phyloP scores from a whole-genome alignment of 2,113 vertebrate genomes.

The Rafetus swinhoei region DNA sequence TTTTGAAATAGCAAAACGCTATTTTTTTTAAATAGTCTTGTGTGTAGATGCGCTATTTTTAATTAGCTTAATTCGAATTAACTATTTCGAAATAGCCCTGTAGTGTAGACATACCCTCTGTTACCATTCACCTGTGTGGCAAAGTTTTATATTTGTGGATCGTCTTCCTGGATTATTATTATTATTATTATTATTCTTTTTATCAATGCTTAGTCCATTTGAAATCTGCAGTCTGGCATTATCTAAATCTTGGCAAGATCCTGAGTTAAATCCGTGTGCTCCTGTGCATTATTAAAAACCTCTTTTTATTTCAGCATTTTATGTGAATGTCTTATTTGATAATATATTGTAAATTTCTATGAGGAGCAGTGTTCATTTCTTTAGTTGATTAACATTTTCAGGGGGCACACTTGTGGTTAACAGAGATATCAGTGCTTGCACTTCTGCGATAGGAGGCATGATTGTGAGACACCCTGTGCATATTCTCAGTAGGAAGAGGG shows the following conservation, averaged over 20 bases:
- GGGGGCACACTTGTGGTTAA: background rate
- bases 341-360: background rate
- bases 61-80: too few relatives aligned
- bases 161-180: background rate
- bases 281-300: background rate
- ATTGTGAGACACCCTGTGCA: background rate
- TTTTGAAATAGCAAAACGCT: too few relatives aligned
- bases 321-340: background rate
- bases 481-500: background rate
- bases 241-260: background rate
- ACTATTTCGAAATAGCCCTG: too few relatives aligned
- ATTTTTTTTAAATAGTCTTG: too few relatives aligned
- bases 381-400: background rate
- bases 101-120: too few relatives aligned
- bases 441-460: rapidly evolving
- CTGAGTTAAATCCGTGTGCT: background rate
- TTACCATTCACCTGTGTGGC: background rate
- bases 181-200: too few relatives aligned
- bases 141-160: background rate
- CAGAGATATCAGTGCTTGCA: rapidly evolving
- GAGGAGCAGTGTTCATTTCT: background rate
- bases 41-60: too few relatives aligned
- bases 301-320: background rate
- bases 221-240: background rate
- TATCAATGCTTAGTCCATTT: background rate